Evolutionary conservation across 2,888 invertebrate species (phyloP).

Genomic region (Hypena proboscidalis): DNA sequence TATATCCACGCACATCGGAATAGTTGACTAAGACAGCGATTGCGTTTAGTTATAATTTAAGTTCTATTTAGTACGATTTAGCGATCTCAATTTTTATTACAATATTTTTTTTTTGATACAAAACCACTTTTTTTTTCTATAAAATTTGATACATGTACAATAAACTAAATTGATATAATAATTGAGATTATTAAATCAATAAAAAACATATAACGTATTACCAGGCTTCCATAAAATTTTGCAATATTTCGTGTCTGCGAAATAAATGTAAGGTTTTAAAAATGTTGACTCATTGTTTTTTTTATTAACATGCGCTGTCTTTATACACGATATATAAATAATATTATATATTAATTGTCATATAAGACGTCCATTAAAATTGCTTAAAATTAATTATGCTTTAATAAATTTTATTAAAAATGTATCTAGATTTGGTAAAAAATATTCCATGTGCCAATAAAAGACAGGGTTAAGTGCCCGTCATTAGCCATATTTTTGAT

Average conservation of each 20-base stretch:
- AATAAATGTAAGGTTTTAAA: conserved; percentile 65
- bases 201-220: conserved; percentile 9
- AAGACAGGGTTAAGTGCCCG: conserved; percentile 57
- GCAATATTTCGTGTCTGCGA: conserved; percentile 78
- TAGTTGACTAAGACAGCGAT: conserved; percentile 44
- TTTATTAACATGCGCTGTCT: conserved; percentile 54
- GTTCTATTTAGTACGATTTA: conserved; percentile 37
- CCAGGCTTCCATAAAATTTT: conserved; percentile 58
- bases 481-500: conserved; percentile 81
- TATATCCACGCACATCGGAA: conserved; percentile 42
- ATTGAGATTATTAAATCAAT: conserved; percentile 42
- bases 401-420: conserved; percentile 47
- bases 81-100: conserved; percentile 33
- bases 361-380: conserved; percentile 61
- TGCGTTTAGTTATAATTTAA: conserved; percentile 35
- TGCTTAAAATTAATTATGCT: conserved; percentile 57
- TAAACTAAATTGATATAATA: conserved; percentile 2
- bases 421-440: conserved; percentile 51
- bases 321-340: conserved; percentile 77
- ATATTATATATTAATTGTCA: conserved; percentile 78
- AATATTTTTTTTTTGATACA: neutral
- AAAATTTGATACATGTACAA: neutral
- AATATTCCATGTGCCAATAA: conserved; percentile 80
- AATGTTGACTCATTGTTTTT: conserved; percentile 31
- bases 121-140: neutral